Conservation (phyloP, 2,888 invertebrate genomes). For the Willowsia nigromaculata region DNA sequence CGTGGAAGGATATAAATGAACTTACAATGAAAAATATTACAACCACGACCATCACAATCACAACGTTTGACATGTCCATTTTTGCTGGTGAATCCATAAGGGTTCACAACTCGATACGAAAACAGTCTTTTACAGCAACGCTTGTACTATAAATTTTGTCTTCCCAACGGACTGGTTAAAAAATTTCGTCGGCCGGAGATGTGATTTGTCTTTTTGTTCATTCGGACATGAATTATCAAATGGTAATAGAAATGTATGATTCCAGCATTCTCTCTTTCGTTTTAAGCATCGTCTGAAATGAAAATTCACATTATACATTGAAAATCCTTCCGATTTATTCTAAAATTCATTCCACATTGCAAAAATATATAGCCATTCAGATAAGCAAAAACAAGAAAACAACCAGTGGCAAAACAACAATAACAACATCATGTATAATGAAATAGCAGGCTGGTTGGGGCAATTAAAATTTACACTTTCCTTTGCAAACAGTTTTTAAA, state of each 20-base stretch:
- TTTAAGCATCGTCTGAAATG: too few species aligned
- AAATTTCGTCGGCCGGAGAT: neutral
- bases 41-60: constrained; percentile 72
- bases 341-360: too few species aligned
- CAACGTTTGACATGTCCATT: constrained; percentile 73
- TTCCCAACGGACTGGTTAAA: too few species aligned
- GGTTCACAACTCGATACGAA: neutral
- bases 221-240: neutral
- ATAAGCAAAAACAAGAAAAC: too few species aligned
- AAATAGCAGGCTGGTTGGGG: neutral
- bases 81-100: constrained; percentile 58
- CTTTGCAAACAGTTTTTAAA: neutral
- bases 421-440: too few species aligned
- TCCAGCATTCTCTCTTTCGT: too few species aligned
- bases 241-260: neutral
- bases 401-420: too few species aligned
- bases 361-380: too few species aligned
- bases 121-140: neutral
- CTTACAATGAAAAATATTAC: constrained; percentile 74
- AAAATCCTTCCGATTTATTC: too few species aligned
- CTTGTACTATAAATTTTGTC: neutral
- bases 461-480: constrained; percentile 5
- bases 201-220: neutral
- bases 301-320: too few species aligned
- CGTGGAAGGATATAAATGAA: neutral